Evolutionary conservation across 2,888 invertebrate species (phyloP).

Genomic region (Cordilura impudica): DNA sequence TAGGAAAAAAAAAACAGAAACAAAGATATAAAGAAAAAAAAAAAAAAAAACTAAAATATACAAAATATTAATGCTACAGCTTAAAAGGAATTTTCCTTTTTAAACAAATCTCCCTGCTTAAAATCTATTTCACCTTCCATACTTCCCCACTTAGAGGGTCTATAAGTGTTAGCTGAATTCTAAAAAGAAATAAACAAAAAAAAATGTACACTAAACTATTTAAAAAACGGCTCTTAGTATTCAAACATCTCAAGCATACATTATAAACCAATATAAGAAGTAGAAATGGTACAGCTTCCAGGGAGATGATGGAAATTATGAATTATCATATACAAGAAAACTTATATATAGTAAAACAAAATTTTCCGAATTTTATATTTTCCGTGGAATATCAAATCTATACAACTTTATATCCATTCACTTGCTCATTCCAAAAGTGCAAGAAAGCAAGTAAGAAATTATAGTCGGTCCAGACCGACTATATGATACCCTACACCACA

Average conservation of each 20-base stretch:
- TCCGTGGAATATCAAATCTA: not conserved
- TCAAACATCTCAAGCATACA: slow-evolving; percentile 11
- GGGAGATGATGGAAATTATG: not conserved
- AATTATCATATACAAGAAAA: not conserved
- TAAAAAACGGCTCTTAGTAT: slow-evolving; percentile 29
- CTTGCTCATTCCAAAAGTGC: too few relatives aligned
- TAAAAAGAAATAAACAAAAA: slow-evolving; percentile 12
- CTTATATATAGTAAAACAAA: too few relatives aligned
- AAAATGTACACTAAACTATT: slow-evolving; percentile 36
- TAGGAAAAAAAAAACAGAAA: slow-evolving; percentile 18
- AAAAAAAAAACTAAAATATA: slow-evolving; percentile 45
- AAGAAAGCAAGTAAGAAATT: too few relatives aligned
- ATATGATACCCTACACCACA: too few relatives aligned
- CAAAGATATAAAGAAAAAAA: slow-evolving; percentile 24
- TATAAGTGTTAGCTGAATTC: not conserved
- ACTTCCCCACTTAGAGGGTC: not conserved
- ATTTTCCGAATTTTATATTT: not conserved
- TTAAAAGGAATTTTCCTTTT: slow-evolving; percentile 47
- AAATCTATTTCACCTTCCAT: not conserved
- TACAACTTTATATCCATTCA: not conserved
- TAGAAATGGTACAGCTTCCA: not conserved
- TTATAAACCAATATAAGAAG: slow-evolving; percentile 18
- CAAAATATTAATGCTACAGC: slow-evolving; percentile 59
- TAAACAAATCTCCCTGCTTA: slow-evolving; percentile 23
- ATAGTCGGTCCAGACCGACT: too few relatives aligned